Evolutionary conservation across 2,888 invertebrate species (phyloP).

Genomic region (Cheilosia vulpina): DNA sequence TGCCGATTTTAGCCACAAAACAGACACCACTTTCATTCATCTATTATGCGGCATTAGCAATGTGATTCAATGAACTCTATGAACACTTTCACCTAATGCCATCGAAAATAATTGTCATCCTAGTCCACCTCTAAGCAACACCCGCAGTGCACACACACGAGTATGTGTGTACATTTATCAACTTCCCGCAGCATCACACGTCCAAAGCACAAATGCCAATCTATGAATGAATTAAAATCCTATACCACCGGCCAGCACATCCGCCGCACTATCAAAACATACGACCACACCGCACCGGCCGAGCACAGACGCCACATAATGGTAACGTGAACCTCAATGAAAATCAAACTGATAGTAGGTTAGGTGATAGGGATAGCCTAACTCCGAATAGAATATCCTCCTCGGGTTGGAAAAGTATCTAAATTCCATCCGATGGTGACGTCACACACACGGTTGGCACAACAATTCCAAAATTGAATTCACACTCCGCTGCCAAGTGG

Average conservation of each 20-base stretch:
- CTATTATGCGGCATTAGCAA: constrained; percentile 13
- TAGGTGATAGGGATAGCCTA: constrained; percentile 42
- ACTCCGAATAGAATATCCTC: constrained; percentile 58
- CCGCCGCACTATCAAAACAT: constrained; percentile 18
- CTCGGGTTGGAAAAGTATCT: constrained; percentile 25
- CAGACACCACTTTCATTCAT: constrained; percentile 18
- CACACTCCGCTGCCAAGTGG: constrained; percentile 1
- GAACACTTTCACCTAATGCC: constrained; percentile 35
- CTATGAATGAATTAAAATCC: constrained; percentile 61
- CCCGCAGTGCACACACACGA: constrained; percentile 5
- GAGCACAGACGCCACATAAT: not conserved
- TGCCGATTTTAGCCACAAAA: not conserved
- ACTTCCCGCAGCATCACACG: constrained; percentile 25
- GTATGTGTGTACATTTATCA: not conserved
- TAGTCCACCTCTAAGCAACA: constrained; percentile 53
- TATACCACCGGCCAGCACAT: constrained; percentile 8
- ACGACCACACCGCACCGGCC: constrained; percentile 7
- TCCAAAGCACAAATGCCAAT: constrained; percentile 55
- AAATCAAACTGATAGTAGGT: constrained; percentile 44
- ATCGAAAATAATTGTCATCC: constrained; percentile 35
- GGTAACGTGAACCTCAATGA: constrained; percentile 32
- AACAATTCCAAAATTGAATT: constrained; percentile 58
- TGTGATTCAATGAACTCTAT: constrained; percentile 30
- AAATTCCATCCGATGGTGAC: constrained; percentile 51
- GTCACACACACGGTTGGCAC: constrained; percentile 21